These are phyloP conservation scores for Belgica antarctica DNA, from an alignment of 2,888 invertebrate species.

Conservation along the genomic window DNA sequence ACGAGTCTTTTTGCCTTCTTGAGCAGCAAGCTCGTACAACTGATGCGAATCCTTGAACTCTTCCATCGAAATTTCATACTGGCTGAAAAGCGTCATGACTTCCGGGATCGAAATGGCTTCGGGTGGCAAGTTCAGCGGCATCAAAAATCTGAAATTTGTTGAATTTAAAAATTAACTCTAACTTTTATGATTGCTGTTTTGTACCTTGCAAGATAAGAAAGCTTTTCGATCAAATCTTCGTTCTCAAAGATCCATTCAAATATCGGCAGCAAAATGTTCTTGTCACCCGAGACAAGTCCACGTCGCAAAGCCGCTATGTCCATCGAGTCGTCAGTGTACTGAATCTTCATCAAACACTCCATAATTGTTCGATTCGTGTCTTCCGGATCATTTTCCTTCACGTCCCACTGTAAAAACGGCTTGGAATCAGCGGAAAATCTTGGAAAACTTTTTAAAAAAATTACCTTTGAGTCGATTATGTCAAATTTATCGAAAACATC, in stretches of 20 bases:
- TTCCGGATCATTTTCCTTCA: slow-evolving; percentile 73
- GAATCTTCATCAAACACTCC: slow-evolving; percentile 70
- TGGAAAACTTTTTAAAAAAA: too few species aligned
- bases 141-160: slow-evolving; percentile 54
- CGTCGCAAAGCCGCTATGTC: slow-evolving; percentile 55
- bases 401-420: slow-evolving; percentile 61
- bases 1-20: slow-evolving; percentile 64
- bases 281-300: slow-evolving; percentile 64
- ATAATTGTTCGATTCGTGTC: slow-evolving; percentile 71
- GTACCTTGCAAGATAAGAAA: slow-evolving; percentile 71
- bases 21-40: slow-evolving; percentile 63
- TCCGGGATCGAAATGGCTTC: slow-evolving; percentile 74
- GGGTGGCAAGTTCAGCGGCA: slow-evolving; percentile 67
- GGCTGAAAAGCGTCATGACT: slow-evolving; percentile 66
- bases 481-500: slow-evolving; percentile 74
- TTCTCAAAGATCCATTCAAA: slow-evolving; percentile 76
- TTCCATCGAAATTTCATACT: slow-evolving; percentile 72
- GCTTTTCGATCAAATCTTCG: slow-evolving; percentile 70
- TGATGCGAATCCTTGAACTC: slow-evolving; percentile 74
- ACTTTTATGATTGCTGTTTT: background rate
- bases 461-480: slow-evolving; percentile 61
- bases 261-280: slow-evolving; percentile 72
- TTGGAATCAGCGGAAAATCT: slow-evolving; percentile 1
- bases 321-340: slow-evolving; percentile 61
- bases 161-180: background rate